Conservation (phyloP, 2,797 vertebrate species). For the Eidolon dupreanum region DNA sequence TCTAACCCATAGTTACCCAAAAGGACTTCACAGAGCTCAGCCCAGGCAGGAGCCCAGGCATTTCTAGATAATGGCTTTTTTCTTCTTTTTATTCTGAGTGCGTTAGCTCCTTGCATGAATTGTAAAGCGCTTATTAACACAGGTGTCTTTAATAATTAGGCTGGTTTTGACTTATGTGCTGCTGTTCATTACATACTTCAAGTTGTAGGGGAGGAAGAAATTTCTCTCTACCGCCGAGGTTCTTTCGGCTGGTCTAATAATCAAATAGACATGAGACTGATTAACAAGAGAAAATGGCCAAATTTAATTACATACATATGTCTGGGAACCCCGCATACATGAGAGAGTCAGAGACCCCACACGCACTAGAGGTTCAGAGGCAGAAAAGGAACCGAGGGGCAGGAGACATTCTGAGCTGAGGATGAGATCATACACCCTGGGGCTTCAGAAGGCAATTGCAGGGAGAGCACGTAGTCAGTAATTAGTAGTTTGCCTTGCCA, state of each 20-base stretch:
- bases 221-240: background rate
- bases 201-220: background rate
- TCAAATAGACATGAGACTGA: background rate
- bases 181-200: slow-evolving; percentile 40
- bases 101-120: slow-evolving; percentile 62
- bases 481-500: background rate
- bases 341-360: background rate
- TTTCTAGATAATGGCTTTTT: slow-evolving; percentile 70
- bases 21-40: slow-evolving; percentile 72
- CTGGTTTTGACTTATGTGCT: slow-evolving; percentile 67
- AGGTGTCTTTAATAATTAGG: slow-evolving; percentile 75
- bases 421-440: background rate
- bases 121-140: slow-evolving; percentile 79
- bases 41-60: slow-evolving; percentile 55
- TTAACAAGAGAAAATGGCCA: background rate
- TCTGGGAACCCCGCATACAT: background rate
- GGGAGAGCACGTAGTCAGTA: no score
- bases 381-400: background rate
- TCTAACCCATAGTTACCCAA: slow-evolving; percentile 72
- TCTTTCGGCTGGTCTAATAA: background rate
- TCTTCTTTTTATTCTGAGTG: slow-evolving; percentile 70
- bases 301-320: background rate
- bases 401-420: background rate
- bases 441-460: background rate
- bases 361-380: background rate